phyloP scores from a whole-genome alignment of 2,888 invertebrate species.

The Melanostoma scalare region DNA sequence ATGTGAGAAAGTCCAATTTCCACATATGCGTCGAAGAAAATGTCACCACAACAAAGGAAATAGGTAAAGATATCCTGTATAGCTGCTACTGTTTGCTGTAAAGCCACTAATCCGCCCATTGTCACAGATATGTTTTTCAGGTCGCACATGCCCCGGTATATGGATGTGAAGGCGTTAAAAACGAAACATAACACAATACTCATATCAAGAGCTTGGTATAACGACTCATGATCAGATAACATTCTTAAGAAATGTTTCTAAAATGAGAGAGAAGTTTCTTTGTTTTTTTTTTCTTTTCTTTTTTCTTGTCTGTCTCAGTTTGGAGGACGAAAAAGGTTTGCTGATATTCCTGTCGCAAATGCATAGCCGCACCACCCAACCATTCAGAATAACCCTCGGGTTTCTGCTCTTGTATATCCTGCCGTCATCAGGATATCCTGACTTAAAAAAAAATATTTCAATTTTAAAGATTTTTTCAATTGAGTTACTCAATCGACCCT shows the following conservation, averaged over 20 bases:
- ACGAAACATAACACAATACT: conserved; percentile 10
- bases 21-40: conserved; percentile 53
- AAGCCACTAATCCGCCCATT: conserved; percentile 66
- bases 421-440: conserved; percentile 59
- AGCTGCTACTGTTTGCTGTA: conserved; percentile 51
- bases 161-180: conserved; percentile 46
- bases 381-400: conserved; percentile 8
- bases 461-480: conserved; percentile 50
- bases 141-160: conserved; percentile 2
- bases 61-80: not conserved
- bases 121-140: conserved; percentile 19
- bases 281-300: conserved; percentile 3
- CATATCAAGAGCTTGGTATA: conserved; percentile 59
- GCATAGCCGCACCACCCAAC: conserved; percentile 2
- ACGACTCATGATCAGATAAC: conserved; percentile 68
- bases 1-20: conserved; percentile 60
- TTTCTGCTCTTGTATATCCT: conserved; percentile 3
- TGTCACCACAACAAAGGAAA: conserved; percentile 27
- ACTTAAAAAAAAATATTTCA: conserved; percentile 23
- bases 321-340: not conserved
- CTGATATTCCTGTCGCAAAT: not conserved
- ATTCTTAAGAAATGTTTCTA: conserved; percentile 49
- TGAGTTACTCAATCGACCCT: conserved; percentile 72
- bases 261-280: conserved; percentile 18
- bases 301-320: not conserved